Conservation (phyloP, 2,113 vertebrate genomes). For the Anolis sagrei region DNA sequence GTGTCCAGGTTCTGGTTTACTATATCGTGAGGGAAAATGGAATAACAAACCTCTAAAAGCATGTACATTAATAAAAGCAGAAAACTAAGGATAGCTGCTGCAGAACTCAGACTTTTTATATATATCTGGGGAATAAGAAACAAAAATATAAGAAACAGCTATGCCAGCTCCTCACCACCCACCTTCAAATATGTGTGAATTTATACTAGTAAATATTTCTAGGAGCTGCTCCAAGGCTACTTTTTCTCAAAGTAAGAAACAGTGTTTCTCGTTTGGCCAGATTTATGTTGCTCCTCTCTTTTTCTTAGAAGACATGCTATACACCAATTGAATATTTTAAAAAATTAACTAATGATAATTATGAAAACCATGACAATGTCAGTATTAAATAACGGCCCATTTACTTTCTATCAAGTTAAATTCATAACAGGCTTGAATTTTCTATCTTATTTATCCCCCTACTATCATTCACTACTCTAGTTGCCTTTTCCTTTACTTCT, state of each 20-base stretch:
- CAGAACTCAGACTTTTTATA: not conserved
- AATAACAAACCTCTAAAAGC: not conserved
- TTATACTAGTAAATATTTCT: not conserved
- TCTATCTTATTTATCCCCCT: not conserved
- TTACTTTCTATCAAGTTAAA: not conserved
- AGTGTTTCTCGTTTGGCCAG: not conserved
- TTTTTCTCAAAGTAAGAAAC: not conserved
- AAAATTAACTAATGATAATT: not conserved
- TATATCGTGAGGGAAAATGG: not conserved
- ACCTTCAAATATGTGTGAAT: not conserved
- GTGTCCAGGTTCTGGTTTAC: not conserved
- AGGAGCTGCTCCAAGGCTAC: not conserved
- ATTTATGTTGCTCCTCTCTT: not conserved
- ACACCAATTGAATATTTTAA: not conserved
- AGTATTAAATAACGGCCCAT: not conserved
- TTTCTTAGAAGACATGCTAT: not conserved
- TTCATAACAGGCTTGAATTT: not conserved
- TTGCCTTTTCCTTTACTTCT: not conserved
- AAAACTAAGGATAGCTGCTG: not conserved
- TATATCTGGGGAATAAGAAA: not conserved
- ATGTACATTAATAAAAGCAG: not conserved
- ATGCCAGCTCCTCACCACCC: not conserved
- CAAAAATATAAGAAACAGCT: not conserved
- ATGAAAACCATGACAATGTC: not conserved
- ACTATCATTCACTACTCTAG: not conserved